A percentile compares a stretch with the other conserved stretches of the same genome.
Evolutionary conservation across 2,113 vertebrate species (phyloP).

Genomic region (Muntiacus reevesi): DNA sequence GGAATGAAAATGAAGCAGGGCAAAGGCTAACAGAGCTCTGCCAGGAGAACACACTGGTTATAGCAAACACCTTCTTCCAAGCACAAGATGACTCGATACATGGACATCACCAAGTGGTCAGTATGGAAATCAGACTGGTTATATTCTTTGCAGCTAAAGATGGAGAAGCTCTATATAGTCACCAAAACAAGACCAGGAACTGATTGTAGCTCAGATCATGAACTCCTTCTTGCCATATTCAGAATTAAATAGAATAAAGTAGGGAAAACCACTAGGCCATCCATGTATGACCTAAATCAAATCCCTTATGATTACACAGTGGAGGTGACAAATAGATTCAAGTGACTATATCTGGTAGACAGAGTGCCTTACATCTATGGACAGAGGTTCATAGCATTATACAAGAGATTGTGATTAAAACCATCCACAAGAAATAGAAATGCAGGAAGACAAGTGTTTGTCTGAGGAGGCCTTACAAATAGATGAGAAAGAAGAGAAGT

Average conservation of each 20-base stretch:
- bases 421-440: neutral
- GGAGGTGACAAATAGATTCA: neutral
- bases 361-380: neutral
- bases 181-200: accelerated
- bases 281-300: neutral
- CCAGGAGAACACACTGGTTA: neutral
- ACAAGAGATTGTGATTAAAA: neutral
- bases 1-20: neutral
- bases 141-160: neutral
- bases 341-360: neutral
- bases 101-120: neutral
- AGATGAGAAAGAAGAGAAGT: neutral
- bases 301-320: neutral
- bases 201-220: neutral
- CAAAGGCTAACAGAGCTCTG: neutral
- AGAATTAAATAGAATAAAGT: neutral
- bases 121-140: neutral
- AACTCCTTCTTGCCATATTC: neutral
- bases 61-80: neutral
- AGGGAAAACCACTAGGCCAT: neutral
- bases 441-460: neutral
- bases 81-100: neutral
- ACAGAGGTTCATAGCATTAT: neutral
- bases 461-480: neutral
- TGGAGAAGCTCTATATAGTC: neutral